Evolutionary conservation across 2,113 vertebrate genomes (phyloP), one percentile per base, ranked within the genome.

Genomic region (Xyrauchen texanus): DNA sequence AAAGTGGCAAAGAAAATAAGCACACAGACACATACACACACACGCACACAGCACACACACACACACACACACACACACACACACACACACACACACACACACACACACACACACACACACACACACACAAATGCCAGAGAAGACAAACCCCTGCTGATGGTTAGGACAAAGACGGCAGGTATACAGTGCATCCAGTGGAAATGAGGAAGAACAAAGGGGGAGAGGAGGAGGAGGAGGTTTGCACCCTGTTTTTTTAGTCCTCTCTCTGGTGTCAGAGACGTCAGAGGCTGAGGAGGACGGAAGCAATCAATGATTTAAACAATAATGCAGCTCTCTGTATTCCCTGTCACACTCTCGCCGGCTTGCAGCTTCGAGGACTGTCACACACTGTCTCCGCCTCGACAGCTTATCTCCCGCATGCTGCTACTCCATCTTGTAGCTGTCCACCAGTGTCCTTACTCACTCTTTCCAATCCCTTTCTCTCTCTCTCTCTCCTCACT

Each of bases 251-350:
- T 81, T 34, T 77, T 78, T 83, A 80, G 69, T 77, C 68, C 66
- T 82, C 68, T 85, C 81, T 83, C 81, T 82, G 82, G 79, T 87
- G 87, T 88, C 84, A 81, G 53, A 71, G 79, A 78, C 73, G 79
- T 86, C 77, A 85, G 78, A 60, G 76, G 81, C 71, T 68, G 78
- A 80, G 78, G 81, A 75, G 84, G 82, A 82, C 80, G 82, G 87
- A 91, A 85, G 83, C 82, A 88, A 93, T 93, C 92, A 92, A 93
- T 94, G 93, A 93, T 92, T 92, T 92, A 91, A 91, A 92, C 90
- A 92, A 90, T 93, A 94, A 94, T 93, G 88, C 89, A 81, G 85
- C 88, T 82, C 84, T 94, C 90, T 92, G 92, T 93, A 93, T 94
- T 94, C 92, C 87, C 90, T 84, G 90, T 92, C 93, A 93, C 92